Percentiles rank a stretch among this genome's conserved stretches.
These are phyloP conservation scores for Aphidius colemani DNA, from an alignment of 2,888 invertebrate species.

Conservation along the genomic window DNA sequence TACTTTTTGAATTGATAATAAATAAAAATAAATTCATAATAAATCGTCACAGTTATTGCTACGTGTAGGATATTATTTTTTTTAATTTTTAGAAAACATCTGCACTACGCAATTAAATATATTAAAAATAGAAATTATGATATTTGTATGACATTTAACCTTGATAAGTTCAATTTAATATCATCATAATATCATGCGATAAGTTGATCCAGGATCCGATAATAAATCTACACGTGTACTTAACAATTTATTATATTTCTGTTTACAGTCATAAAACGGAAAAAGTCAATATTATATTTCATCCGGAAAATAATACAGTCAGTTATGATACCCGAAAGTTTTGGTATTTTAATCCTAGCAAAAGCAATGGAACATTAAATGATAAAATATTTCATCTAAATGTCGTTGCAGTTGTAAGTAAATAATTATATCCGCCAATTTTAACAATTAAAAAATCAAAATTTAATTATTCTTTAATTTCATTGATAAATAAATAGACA, in stretches of 20 bases:
- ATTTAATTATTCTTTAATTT: neutral
- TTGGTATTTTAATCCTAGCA: conserved; percentile 72
- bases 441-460: no score
- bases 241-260: no score
- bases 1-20: no score
- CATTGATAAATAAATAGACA: conserved; percentile 54
- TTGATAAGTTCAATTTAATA: no score
- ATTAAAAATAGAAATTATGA: no score
- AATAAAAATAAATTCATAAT: no score
- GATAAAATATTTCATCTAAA: conserved; percentile 78
- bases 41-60: no score
- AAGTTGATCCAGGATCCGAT: neutral
- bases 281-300: conserved; percentile 76
- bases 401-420: conserved; percentile 76
- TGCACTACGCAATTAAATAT: neutral
- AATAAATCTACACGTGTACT: no score
- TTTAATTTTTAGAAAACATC: conserved; percentile 5
- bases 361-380: conserved; percentile 71
- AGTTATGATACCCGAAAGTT: conserved; percentile 71
- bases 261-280: conserved; percentile 69
- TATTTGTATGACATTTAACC: no score
- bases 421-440: neutral
- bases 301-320: conserved; percentile 73
- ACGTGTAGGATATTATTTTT: neutral
- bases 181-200: no score